Base-by-base conservation (phyloP, 30 jellyfish, hydroid and myxozoan species). In the Chrysaora quinquecirrha region DNA sequence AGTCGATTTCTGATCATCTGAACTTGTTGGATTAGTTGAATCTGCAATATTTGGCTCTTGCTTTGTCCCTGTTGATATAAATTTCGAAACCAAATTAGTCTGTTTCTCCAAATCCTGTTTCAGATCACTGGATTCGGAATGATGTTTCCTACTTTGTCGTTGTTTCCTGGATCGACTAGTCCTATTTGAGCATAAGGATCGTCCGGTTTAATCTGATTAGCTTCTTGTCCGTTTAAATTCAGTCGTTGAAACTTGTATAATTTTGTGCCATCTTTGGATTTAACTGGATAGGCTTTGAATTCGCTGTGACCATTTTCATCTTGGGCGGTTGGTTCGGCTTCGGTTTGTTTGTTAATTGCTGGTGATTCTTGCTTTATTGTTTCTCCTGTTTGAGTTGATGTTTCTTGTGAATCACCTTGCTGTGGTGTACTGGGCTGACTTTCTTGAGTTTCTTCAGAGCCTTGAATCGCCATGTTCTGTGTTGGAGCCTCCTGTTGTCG, bases 151-250 rank as follows among this genome's bases (percentile, higher is more conserved):
- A 33, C 38, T 33, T 87, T 87, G 61, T 87, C 96, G 38, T 78
- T 87, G 50, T 87, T 87, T 0, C 83, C 66, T 20, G 96, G 96
- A 58, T 80, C 96, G 14, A 35, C 90, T 22, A 88, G 43, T 47
- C 96, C 96, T 29, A 88, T 88, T 61, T 88, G 93, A 19, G 96
- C 81, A 74, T 88, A 88, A 1, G 96, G 91, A 35, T 88, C 96
- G 29, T 54, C 83, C 3, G 47, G 62, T 1, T 49, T 60, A 20
- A 61, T 85, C 16, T 23, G 62, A 20, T 12, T 60, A 23, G 49
- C 71, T 34, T 34, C 20, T 47, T 34, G 33, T 35, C 85, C 82
- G 24, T 54, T 78, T 21, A 79, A 66, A 25, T 32, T 72, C 33
- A 82, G 22, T 35, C 74, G 56, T 62, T 82, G 54, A 49, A 82